phyloP scores from a whole-genome alignment of 2,797 vertebrate species.

The Megalops cyprinoides region DNA sequence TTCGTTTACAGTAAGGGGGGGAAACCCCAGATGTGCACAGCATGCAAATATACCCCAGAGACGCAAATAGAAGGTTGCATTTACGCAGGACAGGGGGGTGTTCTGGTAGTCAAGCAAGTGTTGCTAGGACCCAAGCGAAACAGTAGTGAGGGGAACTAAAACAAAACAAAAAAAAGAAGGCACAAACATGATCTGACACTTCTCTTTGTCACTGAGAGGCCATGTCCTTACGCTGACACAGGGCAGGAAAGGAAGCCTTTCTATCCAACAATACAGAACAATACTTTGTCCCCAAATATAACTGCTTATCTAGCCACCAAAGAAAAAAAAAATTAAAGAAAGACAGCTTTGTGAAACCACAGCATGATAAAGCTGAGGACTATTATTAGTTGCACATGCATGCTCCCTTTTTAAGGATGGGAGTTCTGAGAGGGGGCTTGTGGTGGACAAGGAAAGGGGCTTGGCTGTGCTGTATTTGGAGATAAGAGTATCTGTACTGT shows the following conservation, averaged over 20 bases:
- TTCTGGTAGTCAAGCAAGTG: background rate
- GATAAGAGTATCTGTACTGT: background rate
- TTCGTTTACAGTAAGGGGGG: background rate
- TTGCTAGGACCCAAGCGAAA: background rate
- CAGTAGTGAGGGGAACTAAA: background rate
- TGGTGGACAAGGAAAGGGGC: background rate
- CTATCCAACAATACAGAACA: slow-evolving; percentile 5
- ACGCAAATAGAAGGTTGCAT: background rate
- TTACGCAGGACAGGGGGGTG: background rate
- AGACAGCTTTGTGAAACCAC: background rate
- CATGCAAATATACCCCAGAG: background rate
- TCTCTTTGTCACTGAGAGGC: background rate
- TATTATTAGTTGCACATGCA: background rate
- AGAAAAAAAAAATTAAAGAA: too few species aligned
- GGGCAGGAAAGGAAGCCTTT: slow-evolving; percentile 25
- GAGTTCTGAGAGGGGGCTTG: background rate
- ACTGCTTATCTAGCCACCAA: background rate
- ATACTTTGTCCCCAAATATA: slow-evolving; percentile 25
- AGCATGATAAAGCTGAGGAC: background rate
- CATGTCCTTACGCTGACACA: background rate
- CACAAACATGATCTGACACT: slow-evolving; percentile 4
- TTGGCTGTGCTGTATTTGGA: background rate
- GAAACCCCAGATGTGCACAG: background rate
- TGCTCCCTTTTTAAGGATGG: background rate
- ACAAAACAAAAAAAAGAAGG: too few species aligned